Evolutionary conservation across 2,888 invertebrate species (phyloP).

Genomic region (Liopterus haemorrhoidalis): DNA sequence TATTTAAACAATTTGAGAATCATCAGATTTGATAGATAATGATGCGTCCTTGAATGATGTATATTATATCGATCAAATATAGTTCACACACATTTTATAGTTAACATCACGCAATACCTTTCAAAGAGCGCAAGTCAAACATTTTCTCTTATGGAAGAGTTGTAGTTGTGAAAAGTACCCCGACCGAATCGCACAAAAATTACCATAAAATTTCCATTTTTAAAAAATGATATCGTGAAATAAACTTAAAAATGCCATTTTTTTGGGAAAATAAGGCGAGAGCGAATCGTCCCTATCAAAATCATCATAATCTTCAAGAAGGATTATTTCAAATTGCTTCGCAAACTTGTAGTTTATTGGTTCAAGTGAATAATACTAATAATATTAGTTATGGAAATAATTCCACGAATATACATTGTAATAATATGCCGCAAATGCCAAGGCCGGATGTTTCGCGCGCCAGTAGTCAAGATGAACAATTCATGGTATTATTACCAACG

Average conservation of each 20-base stretch:
- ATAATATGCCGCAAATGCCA: slow-evolving; percentile 37
- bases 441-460: slow-evolving; percentile 15
- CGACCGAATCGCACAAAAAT: too few species aligned
- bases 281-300: slow-evolving; percentile 46
- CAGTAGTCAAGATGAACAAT: slow-evolving; percentile 40
- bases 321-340: slow-evolving; percentile 73
- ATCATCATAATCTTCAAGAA: slow-evolving; percentile 63
- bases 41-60: too few species aligned
- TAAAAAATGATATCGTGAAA: too few species aligned
- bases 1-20: too few species aligned
- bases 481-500: slow-evolving; percentile 53
- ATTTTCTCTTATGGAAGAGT: too few species aligned
- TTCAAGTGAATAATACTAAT: slow-evolving; percentile 71
- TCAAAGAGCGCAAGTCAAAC: too few species aligned
- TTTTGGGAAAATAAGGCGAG: slow-evolving; percentile 56
- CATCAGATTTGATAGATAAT: too few species aligned
- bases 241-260: slow-evolving; percentile 51
- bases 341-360: slow-evolving; percentile 70
- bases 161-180: too few species aligned
- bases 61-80: too few species aligned
- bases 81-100: too few species aligned
- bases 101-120: too few species aligned
- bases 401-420: slow-evolving; percentile 58
- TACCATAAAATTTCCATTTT: not conserved
- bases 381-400: slow-evolving; percentile 65